Percentiles rank a stretch among this genome's conserved stretches.
phyloP scores from a whole-genome alignment of 2,113 vertebrate genomes.

The Etheostoma spectabile region DNA sequence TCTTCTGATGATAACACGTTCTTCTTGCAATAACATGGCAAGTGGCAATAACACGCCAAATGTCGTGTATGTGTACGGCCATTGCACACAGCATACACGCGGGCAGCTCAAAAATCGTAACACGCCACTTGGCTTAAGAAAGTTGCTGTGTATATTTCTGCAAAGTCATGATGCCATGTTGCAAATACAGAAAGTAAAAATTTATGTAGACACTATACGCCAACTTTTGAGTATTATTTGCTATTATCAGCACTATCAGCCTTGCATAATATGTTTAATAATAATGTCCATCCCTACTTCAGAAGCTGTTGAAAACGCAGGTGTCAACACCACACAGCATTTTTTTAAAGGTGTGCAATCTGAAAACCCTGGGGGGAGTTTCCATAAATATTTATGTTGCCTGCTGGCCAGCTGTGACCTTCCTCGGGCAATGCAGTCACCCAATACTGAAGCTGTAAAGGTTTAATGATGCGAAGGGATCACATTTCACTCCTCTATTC shows the following conservation, averaged over 20 bases:
- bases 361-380: constrained; percentile 6
- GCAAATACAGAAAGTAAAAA: too few species aligned
- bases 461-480: not conserved
- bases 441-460: not conserved
- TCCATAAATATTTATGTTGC: not conserved
- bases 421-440: not conserved
- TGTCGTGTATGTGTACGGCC: too few species aligned
- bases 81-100: too few species aligned
- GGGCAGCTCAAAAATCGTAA: too few species aligned
- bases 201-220: too few species aligned
- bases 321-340: not conserved
- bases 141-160: too few species aligned
- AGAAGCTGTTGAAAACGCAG: not conserved
- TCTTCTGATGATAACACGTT: too few species aligned
- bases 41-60: too few species aligned
- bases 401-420: constrained; percentile 14
- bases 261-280: too few species aligned
- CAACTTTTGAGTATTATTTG: not conserved
- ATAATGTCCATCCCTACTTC: not conserved
- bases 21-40: too few species aligned
- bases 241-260: not conserved
- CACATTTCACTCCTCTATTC: not conserved
- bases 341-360: constrained; percentile 29
- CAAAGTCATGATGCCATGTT: too few species aligned
- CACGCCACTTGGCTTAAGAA: too few species aligned